Evolutionary conservation across 2,797 vertebrate species (phyloP), one percentile per base, ranked within the genome.

Genomic region (Bovichtus variegatus): DNA sequence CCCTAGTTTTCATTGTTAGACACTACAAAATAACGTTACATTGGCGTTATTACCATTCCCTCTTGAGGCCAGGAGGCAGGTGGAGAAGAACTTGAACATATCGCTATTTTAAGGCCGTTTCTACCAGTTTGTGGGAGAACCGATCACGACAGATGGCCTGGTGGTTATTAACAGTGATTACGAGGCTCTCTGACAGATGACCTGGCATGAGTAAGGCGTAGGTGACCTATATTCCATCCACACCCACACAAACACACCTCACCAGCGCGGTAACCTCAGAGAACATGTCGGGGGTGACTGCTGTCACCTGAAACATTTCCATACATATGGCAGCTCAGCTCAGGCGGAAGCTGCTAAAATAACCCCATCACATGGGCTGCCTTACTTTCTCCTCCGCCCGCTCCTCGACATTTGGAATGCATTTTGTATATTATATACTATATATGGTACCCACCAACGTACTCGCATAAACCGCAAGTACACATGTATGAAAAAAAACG

Each of bases 281-380:
- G 85, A 81, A 78, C 74, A 68, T 59, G 83, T 38, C 29, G 36
- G 50, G 74, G 80, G 65, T 72, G 77, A 81, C 78, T 74, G 80
- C 66, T 74, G 80, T 85, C 70, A 77, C 62, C 74, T 78, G 78
- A 78, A 81, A 74, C 60, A 58, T 73, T 78, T 80, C 75, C 74
- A 36, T 87, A 85, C 88, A 85, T 86, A 87, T 91, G 88, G 90
- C 63, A 18, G 62, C 64, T 85, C 74, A 78, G 80, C 75, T 69
- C 63, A 47, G 70, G 27, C 46, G n/a, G 74, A 80, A 87, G 85
- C 70, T 50, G 82, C 70, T 65, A 62, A 67, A 83, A 74, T 76
- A 76, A 78, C 59, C 83, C 81, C 72, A 80, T 82, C 74, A 38
- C 16, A 18, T 9, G 40, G 4, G 9, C 23, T 54, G 29, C 25